Conservation (phyloP, 30 jellyfish, hydroid and myxozoan genomes). For the Cassiopea xamachana region DNA sequence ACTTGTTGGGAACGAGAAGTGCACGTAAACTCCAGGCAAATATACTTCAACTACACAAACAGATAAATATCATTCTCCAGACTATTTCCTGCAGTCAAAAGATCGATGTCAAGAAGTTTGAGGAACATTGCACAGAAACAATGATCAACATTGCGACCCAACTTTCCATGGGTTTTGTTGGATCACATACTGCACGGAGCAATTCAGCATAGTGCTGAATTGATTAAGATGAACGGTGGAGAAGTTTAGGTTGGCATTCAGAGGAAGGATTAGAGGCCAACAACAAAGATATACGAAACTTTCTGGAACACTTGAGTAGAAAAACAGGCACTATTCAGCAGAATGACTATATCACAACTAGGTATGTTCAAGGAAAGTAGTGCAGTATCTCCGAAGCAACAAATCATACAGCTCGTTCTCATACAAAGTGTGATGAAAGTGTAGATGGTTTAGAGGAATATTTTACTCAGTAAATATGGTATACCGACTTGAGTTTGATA, state of each 20-base stretch:
- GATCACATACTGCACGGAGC: conserved; percentile 6
- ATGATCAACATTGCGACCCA: neutral
- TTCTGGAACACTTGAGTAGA: neutral
- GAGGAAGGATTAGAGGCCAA: conserved; percentile 11
- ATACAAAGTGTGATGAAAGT: neutral
- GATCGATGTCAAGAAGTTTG: no score
- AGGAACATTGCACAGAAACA: conserved; percentile 4
- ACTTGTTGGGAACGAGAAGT: no score
- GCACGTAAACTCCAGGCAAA: no score
- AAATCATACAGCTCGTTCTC: conserved; percentile 11
- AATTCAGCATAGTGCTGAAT: conserved; percentile 6
- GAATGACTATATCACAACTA: neutral
- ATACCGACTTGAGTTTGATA: neutral
- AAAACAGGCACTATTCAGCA: neutral
- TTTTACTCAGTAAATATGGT: neutral
- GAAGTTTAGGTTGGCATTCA: neutral
- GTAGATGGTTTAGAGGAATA: neutral
- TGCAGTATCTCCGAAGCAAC: neutral
- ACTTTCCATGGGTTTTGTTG: conserved; percentile 8
- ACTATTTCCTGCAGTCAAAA: no score
- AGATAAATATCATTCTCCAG: no score
- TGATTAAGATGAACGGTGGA: conserved; percentile 4
- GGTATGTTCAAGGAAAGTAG: neutral
- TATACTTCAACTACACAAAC: no score
- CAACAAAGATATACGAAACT: neutral